Percentiles rank a stretch among this genome's conserved stretches.
phyloP scores from a whole-genome alignment of 2,888 invertebrate species.

The Machimus atricapillus region DNA sequence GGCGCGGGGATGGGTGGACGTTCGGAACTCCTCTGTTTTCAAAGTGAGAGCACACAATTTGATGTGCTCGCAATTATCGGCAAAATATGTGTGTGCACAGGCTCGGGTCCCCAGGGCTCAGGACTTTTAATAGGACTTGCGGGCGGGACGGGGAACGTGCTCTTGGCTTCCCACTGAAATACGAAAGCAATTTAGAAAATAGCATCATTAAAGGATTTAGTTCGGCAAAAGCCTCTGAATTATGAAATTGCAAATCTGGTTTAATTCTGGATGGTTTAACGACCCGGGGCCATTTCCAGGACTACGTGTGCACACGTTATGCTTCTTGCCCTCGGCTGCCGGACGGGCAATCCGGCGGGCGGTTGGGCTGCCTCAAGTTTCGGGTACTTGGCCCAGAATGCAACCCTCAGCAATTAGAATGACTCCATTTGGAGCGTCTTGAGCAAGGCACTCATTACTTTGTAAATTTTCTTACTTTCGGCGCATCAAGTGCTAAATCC shows the following conservation, averaged over 20 bases:
- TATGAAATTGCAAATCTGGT: slow-evolving; percentile 48
- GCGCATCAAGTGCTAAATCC: background rate
- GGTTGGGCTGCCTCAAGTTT: background rate
- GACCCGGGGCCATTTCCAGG: slow-evolving; percentile 31
- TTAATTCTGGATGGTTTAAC: slow-evolving; percentile 47
- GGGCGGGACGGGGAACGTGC: background rate
- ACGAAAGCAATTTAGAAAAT: slow-evolving; percentile 47
- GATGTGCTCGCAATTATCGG: slow-evolving; percentile 45
- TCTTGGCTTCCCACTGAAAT: slow-evolving; percentile 35
- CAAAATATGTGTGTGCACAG: slow-evolving; percentile 40
- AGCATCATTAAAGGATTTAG: slow-evolving; percentile 47
- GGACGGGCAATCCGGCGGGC: background rate
- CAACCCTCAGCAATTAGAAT: background rate
- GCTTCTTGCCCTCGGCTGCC: background rate
- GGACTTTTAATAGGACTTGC: background rate
- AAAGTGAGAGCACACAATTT: slow-evolving; percentile 28
- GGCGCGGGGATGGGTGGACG: background rate
- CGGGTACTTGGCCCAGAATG: background rate
- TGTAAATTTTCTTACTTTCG: background rate
- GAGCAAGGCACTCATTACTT: background rate
- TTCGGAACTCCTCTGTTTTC: slow-evolving; percentile 18
- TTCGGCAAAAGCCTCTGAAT: slow-evolving; percentile 46
- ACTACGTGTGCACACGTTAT: slow-evolving; percentile 22
- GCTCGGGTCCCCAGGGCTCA: background rate
- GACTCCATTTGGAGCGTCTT: background rate